Base-by-base conservation (phyloP, 2,888 invertebrate species). In the Leptinotarsa rubiginosa region DNA sequence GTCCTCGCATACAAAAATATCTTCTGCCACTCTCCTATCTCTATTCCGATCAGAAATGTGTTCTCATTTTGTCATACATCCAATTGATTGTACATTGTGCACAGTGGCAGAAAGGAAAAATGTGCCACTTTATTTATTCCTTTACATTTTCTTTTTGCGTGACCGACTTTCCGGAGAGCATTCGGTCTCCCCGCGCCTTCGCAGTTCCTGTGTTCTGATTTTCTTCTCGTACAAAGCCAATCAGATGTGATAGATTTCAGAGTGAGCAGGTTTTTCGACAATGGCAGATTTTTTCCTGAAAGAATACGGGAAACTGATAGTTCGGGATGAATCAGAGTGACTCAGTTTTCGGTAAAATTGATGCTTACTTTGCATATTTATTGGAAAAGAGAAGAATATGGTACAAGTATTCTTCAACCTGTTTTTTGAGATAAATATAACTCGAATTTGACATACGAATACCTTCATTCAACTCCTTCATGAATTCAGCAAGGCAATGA, bases 41-140 rank as follows among this genome's bases (percentile, higher is more conserved):
- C 52, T 56, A 69, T 69, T 56, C 69, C 15, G 50, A 3, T 5
- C 56, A 16, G 59, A 59, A 72, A 72, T 52, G 68, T 54, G 68
- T 54, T 65, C 64, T 65, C 69, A 65, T 69, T 67, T 67, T 41
- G 49, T 69, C 65, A 68, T 41, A 73, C 54, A 64, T 70, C 54
- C 65, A 65, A 73, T 56, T 54, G 64, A 73, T 67, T 68, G 72
- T 64, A 56, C 47, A 72, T 72, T 62, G 67, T 67, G 54, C 65
- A 52, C 62, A 41, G 47, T 54, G 66, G 18, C 67, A 41, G 50
- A 31, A 65, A 70, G 64, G 31, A 59, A 20, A 47, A 66, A 59
- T 50, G 47, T 70, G 41, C 62, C 64, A 70, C 72, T 75, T 70
- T 72, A 75, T 72, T 72, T 67, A 75, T 75, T 72, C 75, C 66